These are phyloP conservation scores for Oscheius sp. DNA, from an alignment of 1,140 invertebrate species.

Conservation along the genomic window DNA sequence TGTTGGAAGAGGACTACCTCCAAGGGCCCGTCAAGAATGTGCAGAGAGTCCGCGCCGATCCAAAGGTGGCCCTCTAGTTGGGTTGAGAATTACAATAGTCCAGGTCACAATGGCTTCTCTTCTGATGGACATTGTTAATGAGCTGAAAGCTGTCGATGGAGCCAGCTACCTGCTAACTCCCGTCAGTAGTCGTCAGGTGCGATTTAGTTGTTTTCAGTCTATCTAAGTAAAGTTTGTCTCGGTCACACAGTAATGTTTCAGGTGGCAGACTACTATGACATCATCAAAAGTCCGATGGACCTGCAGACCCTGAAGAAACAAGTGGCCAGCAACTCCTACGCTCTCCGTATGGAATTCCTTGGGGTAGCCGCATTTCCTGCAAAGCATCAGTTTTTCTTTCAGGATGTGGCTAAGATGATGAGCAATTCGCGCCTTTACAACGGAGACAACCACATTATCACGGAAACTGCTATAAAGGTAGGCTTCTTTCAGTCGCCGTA, in stretches of 20 bases:
- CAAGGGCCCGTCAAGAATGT: constrained; percentile 70
- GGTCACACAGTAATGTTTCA: background rate
- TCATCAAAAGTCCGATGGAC: constrained; percentile 90
- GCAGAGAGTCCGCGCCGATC: constrained; percentile 90
- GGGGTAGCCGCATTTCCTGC: background rate
- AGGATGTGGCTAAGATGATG: constrained; percentile 90
- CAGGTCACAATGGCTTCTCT: constrained; percentile 75
- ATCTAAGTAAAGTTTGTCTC: background rate
- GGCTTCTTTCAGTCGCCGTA: background rate
- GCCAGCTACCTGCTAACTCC: constrained; percentile 88
- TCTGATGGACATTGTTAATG: constrained; percentile 86
- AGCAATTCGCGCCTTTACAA: constrained; percentile 75
- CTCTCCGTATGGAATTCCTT: constrained; percentile 79
- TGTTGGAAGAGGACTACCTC: constrained; percentile 67
- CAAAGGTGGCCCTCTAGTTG: constrained; percentile 68
- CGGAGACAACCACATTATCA: constrained; percentile 49
- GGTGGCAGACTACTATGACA: constrained; percentile 74
- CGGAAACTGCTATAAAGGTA: constrained; percentile 48
- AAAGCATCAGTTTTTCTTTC: constrained; percentile 67
- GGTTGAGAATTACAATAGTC: background rate
- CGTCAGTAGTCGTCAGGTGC: constrained; percentile 80
- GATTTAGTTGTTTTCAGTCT: constrained; percentile 10
- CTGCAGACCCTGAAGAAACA: constrained; percentile 91
- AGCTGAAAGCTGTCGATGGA: constrained; percentile 86
- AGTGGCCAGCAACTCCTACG: constrained; percentile 84